A percentile compares a stretch with the other conserved stretches of the same genome.
Conservation (phyloP, 2,797 vertebrate species). For the Gadopsis bispinosus region DNA sequence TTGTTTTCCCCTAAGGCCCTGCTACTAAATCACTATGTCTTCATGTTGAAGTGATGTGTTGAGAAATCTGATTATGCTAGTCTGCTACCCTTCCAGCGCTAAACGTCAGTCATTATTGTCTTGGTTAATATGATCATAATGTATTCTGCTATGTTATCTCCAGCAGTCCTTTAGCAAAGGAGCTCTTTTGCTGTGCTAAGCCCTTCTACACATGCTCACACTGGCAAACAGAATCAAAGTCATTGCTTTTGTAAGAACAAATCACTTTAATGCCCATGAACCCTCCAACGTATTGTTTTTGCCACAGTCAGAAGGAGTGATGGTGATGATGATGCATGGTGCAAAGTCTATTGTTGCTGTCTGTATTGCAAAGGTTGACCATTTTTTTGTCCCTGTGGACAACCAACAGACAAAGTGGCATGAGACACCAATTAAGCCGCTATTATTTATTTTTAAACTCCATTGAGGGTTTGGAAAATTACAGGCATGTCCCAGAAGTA, state of each 20-base stretch:
- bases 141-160: constrained; percentile 49
- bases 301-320: background rate
- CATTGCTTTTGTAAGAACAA: constrained; percentile 20
- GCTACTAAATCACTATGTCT: constrained; percentile 34
- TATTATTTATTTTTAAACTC: background rate
- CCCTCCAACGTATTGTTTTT: background rate
- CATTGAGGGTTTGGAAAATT: background rate
- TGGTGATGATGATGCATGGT: background rate
- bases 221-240: constrained; percentile 30
- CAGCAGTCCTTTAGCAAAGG: constrained; percentile 43
- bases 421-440: background rate
- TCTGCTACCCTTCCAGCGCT: constrained; percentile 53
- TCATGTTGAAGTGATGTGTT: constrained; percentile 46
- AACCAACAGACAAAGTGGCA: background rate
- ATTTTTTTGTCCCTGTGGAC: background rate
- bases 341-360: background rate
- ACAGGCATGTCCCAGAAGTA: background rate
- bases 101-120: constrained; percentile 54
- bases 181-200: constrained; percentile 34
- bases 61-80: constrained; percentile 49
- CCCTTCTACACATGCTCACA: constrained; percentile 30
- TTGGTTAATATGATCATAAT: constrained; percentile 52
- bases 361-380: background rate
- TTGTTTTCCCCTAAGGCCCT: constrained; percentile 3
- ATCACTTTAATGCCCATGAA: background rate